Conservation (phyloP, 2,797 vertebrate genomes). For the Falco peregrinus region DNA sequence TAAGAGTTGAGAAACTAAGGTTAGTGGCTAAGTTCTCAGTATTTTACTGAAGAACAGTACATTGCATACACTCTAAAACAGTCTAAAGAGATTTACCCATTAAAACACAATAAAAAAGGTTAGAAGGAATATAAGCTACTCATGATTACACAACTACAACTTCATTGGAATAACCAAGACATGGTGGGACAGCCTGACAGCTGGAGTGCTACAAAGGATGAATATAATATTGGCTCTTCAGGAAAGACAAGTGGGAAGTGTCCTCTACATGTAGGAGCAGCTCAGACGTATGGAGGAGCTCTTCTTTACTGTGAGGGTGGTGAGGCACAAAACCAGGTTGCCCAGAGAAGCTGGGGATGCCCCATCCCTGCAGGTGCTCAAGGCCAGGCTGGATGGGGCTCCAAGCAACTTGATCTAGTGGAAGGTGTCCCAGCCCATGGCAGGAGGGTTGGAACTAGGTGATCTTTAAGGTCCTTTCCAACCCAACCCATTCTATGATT, state of each 20-base stretch:
- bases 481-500: too few species aligned
- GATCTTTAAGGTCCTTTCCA: too few species aligned
- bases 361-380: too few species aligned
- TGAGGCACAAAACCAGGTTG: too few species aligned
- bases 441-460: too few species aligned
- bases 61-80: neutral
- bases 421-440: too few species aligned
- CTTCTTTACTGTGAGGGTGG: neutral
- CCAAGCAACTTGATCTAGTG: too few species aligned
- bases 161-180: neutral
- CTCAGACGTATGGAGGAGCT: neutral
- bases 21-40: neutral
- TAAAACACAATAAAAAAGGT: neutral
- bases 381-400: too few species aligned
- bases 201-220: neutral
- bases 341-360: too few species aligned
- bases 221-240: neutral
- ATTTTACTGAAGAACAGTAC: neutral
- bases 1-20: neutral
- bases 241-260: neutral
- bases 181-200: neutral
- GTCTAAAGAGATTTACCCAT: neutral
- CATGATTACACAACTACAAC: neutral
- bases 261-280: neutral
- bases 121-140: neutral